Evolutionary conservation across 2,113 vertebrate species (phyloP).

Genomic region (Ellobius talpinus): DNA sequence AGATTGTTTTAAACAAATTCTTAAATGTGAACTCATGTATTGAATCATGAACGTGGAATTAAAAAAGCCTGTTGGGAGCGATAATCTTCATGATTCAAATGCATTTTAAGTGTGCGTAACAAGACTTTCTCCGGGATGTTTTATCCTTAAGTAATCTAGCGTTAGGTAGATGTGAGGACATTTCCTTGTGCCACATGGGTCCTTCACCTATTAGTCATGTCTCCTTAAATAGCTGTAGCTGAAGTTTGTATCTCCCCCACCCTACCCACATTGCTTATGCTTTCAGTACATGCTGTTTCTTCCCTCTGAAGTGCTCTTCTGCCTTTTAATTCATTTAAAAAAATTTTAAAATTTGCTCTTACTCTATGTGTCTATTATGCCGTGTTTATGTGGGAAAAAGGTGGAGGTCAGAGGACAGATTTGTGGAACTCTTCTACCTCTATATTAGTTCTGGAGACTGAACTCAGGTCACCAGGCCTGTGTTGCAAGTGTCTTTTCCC

Average conservation of each 20-base stretch:
- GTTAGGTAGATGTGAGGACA: background rate
- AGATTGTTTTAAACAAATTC: slow-evolving; percentile 35
- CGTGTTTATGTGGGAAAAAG: background rate
- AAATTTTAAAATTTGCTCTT: background rate
- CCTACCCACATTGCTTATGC: background rate
- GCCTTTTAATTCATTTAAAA: background rate
- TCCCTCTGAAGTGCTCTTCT: background rate
- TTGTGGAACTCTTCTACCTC: background rate
- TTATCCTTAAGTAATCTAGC: background rate
- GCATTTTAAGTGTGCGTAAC: background rate
- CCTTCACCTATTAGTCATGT: background rate
- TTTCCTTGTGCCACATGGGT: background rate
- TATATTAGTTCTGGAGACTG: background rate
- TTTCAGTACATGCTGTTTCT: background rate
- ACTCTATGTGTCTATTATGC: background rate
- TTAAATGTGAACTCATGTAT: background rate
- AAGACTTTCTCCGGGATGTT: background rate
- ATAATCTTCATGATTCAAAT: background rate
- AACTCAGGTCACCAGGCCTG: background rate
- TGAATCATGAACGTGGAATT: slow-evolving; percentile 6
- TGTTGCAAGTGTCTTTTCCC: background rate
- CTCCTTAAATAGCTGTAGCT: background rate
- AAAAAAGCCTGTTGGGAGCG: background rate
- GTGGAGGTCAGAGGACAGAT: background rate
- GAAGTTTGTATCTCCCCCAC: background rate